phyloP scores from a whole-genome alignment of 2,888 invertebrate genomes.

The Oxycera nigricornis region DNA sequence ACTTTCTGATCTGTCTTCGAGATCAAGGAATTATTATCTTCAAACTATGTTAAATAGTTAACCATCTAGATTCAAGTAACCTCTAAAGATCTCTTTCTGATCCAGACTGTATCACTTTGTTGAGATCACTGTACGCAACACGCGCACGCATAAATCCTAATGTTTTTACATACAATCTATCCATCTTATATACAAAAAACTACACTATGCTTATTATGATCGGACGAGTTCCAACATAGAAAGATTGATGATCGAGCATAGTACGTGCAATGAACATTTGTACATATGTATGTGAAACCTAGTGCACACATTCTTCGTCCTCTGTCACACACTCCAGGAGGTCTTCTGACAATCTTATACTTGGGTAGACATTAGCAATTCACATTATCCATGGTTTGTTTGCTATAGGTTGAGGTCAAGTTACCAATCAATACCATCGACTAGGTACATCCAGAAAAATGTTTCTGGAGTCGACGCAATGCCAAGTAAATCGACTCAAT shows the following conservation, averaged over 20 bases:
- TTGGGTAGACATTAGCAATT: not conserved
- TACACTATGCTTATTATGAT: not conserved
- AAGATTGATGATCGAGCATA: slow-evolving; percentile 6
- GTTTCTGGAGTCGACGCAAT: too few relatives aligned
- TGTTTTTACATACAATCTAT: not conserved
- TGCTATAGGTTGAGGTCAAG: not conserved
- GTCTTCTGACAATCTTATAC: not conserved
- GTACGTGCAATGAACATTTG: too few relatives aligned
- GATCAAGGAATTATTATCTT: too few relatives aligned
- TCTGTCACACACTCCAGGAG: not conserved
- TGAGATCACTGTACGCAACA: not conserved
- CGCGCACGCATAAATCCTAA: not conserved
- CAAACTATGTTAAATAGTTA: too few relatives aligned
- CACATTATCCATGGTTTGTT: not conserved
- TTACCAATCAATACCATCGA: not conserved
- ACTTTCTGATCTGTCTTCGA: too few relatives aligned
- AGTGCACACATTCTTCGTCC: not conserved
- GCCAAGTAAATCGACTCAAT: too few relatives aligned
- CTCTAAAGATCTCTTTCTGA: too few relatives aligned
- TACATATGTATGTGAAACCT: too few relatives aligned
- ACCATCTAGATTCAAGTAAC: too few relatives aligned
- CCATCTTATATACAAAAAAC: too few relatives aligned
- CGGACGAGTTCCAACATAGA: not conserved
- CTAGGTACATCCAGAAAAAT: too few relatives aligned
- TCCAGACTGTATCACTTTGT: not conserved